Base-by-base conservation (phyloP, 2,113 vertebrate species). In the Epinephelus lanceolatus region DNA sequence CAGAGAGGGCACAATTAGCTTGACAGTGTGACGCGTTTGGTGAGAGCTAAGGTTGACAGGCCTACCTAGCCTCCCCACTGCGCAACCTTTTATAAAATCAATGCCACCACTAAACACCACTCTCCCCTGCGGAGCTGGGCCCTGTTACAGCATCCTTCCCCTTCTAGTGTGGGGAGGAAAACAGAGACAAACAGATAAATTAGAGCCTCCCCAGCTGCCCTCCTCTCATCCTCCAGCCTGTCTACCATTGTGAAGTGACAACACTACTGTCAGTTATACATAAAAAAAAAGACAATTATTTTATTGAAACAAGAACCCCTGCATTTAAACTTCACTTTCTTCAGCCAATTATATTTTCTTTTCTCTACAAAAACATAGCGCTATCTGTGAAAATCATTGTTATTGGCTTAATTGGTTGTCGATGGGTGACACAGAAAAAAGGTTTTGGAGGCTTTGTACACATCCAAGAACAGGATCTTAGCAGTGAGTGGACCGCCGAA, bases 11-110 rank as follows among this genome's bases (percentile, higher is more conserved):
- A 75, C 91, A 93, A 93, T 95, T 93, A 94, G 80, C 85, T 85
- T 89, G 88, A 87, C 42, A 67, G n/a, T 76, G 84, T 84, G 76
- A 87, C 45, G 45, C 84, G 71, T 90, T 86, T 80, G 70, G 88
- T 71, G 81, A 88, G 83, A 83, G 86, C 81, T 85, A 71, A 76
- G 71, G 86, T 80, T 95, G 94, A 94, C 90, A 93, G 91, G 88
- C 87, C 91, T 93, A 93, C 86, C 91, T 91, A 76, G 89, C 91
- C 66, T 82, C 76, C 95, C 92, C 81, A 80, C 91, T 89, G 92
- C 0, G 90, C 90, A 94, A 93, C 93, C 93, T 94, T 94, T 95
- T 91, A 94, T 90, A 93, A 94, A 95, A 95, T 95, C 94, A 94
- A 95, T 96, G 91, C 82, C 74, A 81, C 86, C 86, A 92, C 94